Conservation (phyloP, 2,113 vertebrate species). For the Laterallus jamaicensis region DNA sequence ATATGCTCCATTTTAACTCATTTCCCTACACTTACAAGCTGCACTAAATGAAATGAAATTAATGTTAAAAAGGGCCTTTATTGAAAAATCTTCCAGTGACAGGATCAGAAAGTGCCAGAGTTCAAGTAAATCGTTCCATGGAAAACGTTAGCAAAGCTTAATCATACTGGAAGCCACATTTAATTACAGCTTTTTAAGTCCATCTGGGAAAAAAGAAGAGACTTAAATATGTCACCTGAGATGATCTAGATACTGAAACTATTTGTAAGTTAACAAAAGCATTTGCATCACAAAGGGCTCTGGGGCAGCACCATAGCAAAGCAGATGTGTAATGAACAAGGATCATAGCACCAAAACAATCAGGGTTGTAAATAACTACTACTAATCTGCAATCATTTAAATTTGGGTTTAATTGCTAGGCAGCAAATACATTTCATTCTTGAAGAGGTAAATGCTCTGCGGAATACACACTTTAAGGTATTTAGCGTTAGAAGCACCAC, state of each 20-base stretch:
- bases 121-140: slow-evolving; percentile 66
- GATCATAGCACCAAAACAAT: slow-evolving; percentile 73
- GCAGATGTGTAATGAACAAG: slow-evolving; percentile 69
- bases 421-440: slow-evolving; percentile 60
- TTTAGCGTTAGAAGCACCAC: not conserved
- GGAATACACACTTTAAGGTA: slow-evolving; percentile 24
- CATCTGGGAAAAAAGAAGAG: slow-evolving; percentile 72
- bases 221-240: slow-evolving; percentile 73
- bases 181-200: slow-evolving; percentile 78
- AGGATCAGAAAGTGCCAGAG: slow-evolving; percentile 63
- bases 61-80: slow-evolving; percentile 38
- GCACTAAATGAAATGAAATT: slow-evolving; percentile 33
- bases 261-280: slow-evolving; percentile 69
- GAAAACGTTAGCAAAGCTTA: slow-evolving; percentile 70
- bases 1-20: slow-evolving; percentile 17
- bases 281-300: slow-evolving; percentile 69
- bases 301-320: slow-evolving; percentile 44
- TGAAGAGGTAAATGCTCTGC: slow-evolving; percentile 43
- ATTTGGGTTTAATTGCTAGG: slow-evolving; percentile 70
- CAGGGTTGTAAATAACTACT: slow-evolving; percentile 64
- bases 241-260: slow-evolving; percentile 72
- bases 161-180: slow-evolving; percentile 72
- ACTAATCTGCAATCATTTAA: slow-evolving; percentile 69
- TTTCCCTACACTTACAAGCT: slow-evolving; percentile 18
- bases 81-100: slow-evolving; percentile 44